Conservation (phyloP, 2,888 invertebrate species). For the Cephus rjabovi region DNA sequence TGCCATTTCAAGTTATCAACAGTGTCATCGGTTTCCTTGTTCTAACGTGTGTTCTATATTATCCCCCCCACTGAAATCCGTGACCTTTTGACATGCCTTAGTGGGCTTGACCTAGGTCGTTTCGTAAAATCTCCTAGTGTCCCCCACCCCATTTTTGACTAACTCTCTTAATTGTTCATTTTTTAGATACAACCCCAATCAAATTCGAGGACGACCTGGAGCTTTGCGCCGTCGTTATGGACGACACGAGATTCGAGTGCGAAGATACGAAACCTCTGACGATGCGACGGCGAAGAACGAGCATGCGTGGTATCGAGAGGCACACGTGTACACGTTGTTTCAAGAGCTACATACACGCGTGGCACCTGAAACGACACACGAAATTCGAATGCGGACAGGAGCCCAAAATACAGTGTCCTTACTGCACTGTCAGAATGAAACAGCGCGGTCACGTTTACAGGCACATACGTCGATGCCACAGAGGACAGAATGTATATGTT, state of each 20-base stretch:
- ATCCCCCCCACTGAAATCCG: not conserved
- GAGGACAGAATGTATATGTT: slow-evolving; percentile 45
- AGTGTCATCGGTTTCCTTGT: not conserved
- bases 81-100: not conserved
- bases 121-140: not conserved
- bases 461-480: slow-evolving; percentile 40
- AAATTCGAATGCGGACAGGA: slow-evolving; percentile 67
- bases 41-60: not conserved
- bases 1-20: not conserved
- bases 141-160: slow-evolving; percentile 17
- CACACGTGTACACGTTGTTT: slow-evolving; percentile 54
- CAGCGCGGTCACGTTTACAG: slow-evolving; percentile 55
- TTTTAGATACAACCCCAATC: slow-evolving; percentile 18
- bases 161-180: slow-evolving; percentile 12
- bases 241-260: slow-evolving; percentile 10
- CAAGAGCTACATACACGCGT: slow-evolving; percentile 56
- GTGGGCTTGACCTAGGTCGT: not conserved
- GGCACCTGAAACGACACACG: slow-evolving; percentile 61
- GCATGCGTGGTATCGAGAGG: slow-evolving; percentile 32
- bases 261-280: slow-evolving; percentile 31
- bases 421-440: slow-evolving; percentile 52
- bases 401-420: slow-evolving; percentile 57
- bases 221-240: slow-evolving; percentile 15
- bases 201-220: slow-evolving; percentile 27
- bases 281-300: slow-evolving; percentile 25